phyloP scores from a whole-genome alignment of 37 sponge, comb jelly and placozoan species.

The Bolinopsis microptera region DNA sequence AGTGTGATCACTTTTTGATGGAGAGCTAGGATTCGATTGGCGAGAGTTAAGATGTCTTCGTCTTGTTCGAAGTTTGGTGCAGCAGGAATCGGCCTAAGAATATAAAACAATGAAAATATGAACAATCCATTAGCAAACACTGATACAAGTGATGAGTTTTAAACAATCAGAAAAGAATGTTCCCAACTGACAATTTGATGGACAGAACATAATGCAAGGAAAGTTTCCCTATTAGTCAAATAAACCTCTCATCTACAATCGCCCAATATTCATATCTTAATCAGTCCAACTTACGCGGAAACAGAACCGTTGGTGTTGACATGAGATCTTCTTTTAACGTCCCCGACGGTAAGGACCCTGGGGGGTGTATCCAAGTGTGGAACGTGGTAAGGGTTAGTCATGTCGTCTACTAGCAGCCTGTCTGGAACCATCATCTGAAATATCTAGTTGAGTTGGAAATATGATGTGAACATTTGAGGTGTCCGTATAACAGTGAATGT shows the following conservation, averaged over 20 bases:
- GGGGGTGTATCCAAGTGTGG: conserved; percentile 59
- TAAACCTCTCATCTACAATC: too few relatives aligned
- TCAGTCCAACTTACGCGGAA: conserved; percentile 23
- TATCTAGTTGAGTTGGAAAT: too few relatives aligned
- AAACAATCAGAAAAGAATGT: too few relatives aligned
- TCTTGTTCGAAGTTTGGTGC: conserved; percentile 60
- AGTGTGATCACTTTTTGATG: conserved; percentile 57
- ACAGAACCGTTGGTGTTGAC: background rate
- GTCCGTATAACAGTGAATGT: too few relatives aligned
- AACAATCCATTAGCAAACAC: too few relatives aligned
- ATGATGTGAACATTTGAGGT: too few relatives aligned
- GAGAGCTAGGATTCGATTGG: conserved; percentile 31
- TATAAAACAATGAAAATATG: background rate
- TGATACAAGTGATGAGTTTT: too few relatives aligned
- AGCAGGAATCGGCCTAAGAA: background rate
- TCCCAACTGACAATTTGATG: too few relatives aligned
- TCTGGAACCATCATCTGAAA: conserved; percentile 61
- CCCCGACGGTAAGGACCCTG: background rate
- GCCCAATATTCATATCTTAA: too few relatives aligned
- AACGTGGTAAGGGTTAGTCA: conserved; percentile 23
- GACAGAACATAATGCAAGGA: too few relatives aligned
- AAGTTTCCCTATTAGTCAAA: too few relatives aligned
- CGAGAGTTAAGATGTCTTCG: conserved; percentile 53
- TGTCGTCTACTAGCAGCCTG: conserved; percentile 29
- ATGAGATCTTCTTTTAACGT: background rate